Conservation (phyloP, 1,140 invertebrate species). For the Drosophila jambulina region DNA sequence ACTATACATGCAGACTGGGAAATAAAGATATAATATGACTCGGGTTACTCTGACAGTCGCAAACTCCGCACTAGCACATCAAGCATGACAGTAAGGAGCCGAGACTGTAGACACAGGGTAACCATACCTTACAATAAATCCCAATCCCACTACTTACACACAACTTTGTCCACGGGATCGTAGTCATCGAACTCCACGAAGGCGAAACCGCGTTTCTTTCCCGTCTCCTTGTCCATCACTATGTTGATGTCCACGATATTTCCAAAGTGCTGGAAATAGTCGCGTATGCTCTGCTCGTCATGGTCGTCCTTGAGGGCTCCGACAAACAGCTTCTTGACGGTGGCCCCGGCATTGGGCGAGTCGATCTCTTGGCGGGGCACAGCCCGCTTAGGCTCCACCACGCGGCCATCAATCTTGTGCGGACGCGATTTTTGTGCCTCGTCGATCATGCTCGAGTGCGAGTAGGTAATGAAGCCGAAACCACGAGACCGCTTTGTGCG, state of each 20-base stretch:
- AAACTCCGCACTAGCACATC: constrained; percentile 73
- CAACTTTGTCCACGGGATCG: constrained; percentile 98
- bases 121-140: neutral
- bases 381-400: constrained; percentile 98
- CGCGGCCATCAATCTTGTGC: constrained; percentile 90
- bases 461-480: constrained; percentile 99
- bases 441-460: constrained; percentile 96
- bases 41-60: constrained; percentile 60
- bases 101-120: constrained; percentile 49
- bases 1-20: constrained; percentile 29
- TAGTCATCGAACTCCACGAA: constrained; percentile 99
- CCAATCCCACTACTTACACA: constrained; percentile 87
- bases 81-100: constrained; percentile 72
- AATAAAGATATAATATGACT: constrained; percentile 75
- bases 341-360: constrained; percentile 95
- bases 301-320: constrained; percentile 96
- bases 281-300: constrained; percentile 93
- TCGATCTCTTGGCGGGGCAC: constrained; percentile 97
- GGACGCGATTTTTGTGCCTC: constrained; percentile 95
- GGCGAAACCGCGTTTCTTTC: constrained; percentile 96
- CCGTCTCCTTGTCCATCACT: constrained; percentile 95
- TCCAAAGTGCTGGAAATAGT: constrained; percentile 95
- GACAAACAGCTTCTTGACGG: constrained; percentile 98
- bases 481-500: constrained; percentile 96
- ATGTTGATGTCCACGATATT: constrained; percentile 93